Conservation (phyloP, 2,797 vertebrate genomes). For the Acrossocheilus fasciatus region DNA sequence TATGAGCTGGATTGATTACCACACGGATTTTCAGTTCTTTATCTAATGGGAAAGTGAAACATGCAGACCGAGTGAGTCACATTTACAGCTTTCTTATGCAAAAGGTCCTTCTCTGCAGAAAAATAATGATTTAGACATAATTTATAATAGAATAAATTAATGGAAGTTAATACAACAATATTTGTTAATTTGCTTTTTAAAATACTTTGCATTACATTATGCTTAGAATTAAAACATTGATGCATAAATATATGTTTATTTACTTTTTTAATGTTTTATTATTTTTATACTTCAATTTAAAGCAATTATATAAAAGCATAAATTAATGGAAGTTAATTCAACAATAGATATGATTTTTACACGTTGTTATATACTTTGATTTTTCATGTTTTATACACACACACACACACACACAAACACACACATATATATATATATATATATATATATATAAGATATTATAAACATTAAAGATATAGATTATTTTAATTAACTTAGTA, state of each 20-base stretch:
- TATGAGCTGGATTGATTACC: neutral
- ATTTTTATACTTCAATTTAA: neutral
- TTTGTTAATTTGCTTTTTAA: neutral
- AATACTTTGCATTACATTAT: no score
- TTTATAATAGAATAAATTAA: neutral
- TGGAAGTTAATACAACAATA: neutral
- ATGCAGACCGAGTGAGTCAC: neutral
- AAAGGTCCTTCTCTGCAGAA: neutral
- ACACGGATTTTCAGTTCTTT: neutral
- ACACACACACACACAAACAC: no score
- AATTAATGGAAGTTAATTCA: neutral
- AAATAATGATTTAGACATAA: neutral
- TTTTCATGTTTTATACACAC: no score
- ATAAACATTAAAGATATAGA: no score
- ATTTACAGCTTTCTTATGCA: neutral
- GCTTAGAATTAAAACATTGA: neutral
- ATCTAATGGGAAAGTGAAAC: slow-evolving; percentile 26
- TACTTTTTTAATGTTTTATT: neutral
- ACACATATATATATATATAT: no score
- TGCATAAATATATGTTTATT: neutral
- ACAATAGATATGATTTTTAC: neutral
- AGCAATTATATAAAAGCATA: neutral
- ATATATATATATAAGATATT: no score
- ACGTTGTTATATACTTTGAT: no score
- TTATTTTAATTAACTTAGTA: no score